Evolutionary conservation across 2,888 invertebrate genomes (phyloP).

Genomic region (Iselma pallidipennis): DNA sequence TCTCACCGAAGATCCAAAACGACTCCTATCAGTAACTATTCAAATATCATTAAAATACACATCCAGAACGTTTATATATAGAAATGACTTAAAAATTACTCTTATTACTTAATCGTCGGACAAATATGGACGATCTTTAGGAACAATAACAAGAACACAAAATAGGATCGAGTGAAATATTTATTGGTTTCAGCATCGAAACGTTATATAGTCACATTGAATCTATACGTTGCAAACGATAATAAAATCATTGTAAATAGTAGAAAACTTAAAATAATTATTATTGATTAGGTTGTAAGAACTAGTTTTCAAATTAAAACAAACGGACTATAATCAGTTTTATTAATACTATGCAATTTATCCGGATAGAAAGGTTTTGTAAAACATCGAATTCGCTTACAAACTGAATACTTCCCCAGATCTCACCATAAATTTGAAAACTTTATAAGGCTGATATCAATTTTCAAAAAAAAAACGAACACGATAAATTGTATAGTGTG

Average conservation of each 20-base stretch:
- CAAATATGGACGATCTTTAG: not conserved
- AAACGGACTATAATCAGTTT: not conserved
- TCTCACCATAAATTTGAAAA: not conserved
- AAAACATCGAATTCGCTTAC: not conserved
- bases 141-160: too few relatives aligned
- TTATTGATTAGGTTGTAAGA: not conserved
- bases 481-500: not conserved
- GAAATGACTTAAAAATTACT: not conserved
- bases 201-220: too few relatives aligned
- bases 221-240: not conserved
- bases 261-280: not conserved
- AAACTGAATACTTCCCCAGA: not conserved
- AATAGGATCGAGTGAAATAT: not conserved
- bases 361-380: not conserved
- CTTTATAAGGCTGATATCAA: not conserved
- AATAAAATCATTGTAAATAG: not conserved
- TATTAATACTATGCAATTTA: not conserved
- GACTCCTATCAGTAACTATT: constrained; percentile 47
- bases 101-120: not conserved
- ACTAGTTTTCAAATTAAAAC: not conserved
- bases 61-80: not conserved
- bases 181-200: not conserved
- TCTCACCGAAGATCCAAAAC: constrained; percentile 50
- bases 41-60: not conserved
- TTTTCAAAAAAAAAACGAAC: not conserved